phyloP scores from a whole-genome alignment of 2,888 invertebrate species.

The Apamea anceps region DNA sequence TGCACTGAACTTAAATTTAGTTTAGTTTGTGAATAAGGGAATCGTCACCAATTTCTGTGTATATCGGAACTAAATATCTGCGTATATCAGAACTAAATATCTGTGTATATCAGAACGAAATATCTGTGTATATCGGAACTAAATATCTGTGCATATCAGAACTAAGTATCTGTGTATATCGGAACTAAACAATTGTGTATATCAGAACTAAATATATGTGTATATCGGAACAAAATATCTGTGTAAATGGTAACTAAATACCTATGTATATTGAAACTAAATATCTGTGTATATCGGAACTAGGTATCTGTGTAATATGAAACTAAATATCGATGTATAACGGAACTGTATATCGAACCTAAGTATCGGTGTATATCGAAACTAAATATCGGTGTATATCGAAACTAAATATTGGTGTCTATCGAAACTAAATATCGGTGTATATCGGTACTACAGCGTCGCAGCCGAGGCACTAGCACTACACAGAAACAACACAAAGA shows the following conservation, averaged over 20 bases:
- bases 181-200: background rate
- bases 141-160: background rate
- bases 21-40: too few species aligned
- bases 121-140: background rate
- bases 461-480: constrained; percentile 32
- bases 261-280: background rate
- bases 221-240: background rate
- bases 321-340: background rate
- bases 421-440: background rate
- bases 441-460: background rate
- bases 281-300: background rate
- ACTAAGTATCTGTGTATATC: background rate
- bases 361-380: too few species aligned
- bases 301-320: background rate
- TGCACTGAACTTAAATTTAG: too few species aligned
- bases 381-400: background rate
- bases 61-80: background rate
- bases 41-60: background rate
- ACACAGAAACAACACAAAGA: constrained; percentile 45
- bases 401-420: background rate
- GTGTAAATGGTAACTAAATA: too few species aligned
- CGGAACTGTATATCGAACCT: background rate
- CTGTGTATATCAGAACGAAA: background rate
- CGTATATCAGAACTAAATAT: background rate
- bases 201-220: background rate